Percentiles rank a stretch among this genome's conserved stretches.
Conservation (phyloP, 2,113 vertebrate species). For the human region DNA sequence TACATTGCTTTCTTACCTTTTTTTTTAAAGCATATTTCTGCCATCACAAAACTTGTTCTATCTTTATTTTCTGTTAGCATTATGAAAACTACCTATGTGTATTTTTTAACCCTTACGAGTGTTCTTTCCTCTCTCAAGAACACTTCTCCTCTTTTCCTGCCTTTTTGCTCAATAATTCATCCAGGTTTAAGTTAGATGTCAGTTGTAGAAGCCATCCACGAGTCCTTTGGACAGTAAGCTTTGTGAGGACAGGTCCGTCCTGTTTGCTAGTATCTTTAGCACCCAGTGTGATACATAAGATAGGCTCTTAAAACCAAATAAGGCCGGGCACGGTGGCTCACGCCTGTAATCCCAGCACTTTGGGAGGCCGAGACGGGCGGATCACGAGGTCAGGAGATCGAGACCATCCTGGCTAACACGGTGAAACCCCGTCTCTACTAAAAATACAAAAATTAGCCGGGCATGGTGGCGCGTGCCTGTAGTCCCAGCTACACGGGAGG, state of each 20-base stretch:
- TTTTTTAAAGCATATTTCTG: background rate
- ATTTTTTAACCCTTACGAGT: background rate
- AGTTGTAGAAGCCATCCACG: background rate
- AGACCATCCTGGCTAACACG: too few species aligned
- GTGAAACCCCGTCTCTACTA: too few species aligned
- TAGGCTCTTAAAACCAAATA: background rate
- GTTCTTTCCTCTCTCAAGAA: background rate
- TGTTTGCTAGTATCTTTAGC: background rate
- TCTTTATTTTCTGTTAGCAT: conserved; percentile 14
- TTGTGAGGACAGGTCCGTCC: background rate
- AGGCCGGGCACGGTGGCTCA: too few species aligned
- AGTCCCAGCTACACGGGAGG: too few species aligned
- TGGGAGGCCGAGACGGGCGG: too few species aligned
- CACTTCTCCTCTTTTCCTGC: background rate
- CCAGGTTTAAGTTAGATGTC: background rate
- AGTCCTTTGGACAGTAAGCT: background rate
- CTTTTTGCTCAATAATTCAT: background rate
- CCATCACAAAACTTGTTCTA: conserved; percentile 1
- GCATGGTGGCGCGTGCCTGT: too few species aligned
- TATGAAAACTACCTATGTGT: background rate
- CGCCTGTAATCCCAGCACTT: too few species aligned
- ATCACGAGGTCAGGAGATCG: too few species aligned
- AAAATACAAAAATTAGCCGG: too few species aligned
- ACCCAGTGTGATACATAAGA: background rate
- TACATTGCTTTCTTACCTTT: background rate